These are phyloP conservation scores for Etheostoma perlongum DNA, from an alignment of 2,797 vertebrate species.

Conservation along the genomic window DNA sequence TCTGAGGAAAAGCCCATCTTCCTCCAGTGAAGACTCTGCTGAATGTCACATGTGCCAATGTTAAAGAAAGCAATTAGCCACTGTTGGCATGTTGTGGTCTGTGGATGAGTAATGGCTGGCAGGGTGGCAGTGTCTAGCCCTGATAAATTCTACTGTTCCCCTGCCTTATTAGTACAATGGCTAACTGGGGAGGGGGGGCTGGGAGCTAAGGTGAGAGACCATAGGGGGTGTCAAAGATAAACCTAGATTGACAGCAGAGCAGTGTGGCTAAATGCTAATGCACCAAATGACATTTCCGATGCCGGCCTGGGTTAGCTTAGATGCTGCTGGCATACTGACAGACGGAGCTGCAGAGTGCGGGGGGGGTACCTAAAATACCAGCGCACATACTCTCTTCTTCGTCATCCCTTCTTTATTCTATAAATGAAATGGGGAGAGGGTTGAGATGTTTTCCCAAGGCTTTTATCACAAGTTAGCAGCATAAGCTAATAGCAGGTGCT, in stretches of 20 bases:
- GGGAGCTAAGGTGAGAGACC: constrained; percentile 69
- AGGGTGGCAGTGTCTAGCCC: constrained; percentile 77
- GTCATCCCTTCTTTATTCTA: constrained; percentile 45
- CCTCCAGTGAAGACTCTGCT: constrained; percentile 31
- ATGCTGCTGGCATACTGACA: constrained; percentile 70
- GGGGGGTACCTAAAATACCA: constrained; percentile 64
- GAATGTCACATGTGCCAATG: constrained; percentile 78
- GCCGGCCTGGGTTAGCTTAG: constrained; percentile 72
- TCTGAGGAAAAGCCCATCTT: constrained; percentile 12
- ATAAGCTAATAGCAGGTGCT: constrained; percentile 63
- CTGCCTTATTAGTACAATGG: constrained; percentile 81
- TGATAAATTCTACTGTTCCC: constrained; percentile 83
- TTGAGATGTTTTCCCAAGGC: constrained; percentile 61
- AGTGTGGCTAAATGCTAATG: constrained; percentile 87
- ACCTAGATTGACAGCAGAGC: constrained; percentile 83
- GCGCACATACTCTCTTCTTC: constrained; percentile 13
- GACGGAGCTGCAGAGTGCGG: constrained; percentile 38
- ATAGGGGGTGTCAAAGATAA: constrained; percentile 83
- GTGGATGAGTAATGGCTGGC: constrained; percentile 85
- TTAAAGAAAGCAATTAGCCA: constrained; percentile 85
- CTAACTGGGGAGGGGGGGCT: constrained; percentile 40
- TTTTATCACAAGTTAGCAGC: constrained; percentile 74
- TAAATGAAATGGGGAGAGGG: constrained; percentile 43
- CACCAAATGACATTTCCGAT: constrained; percentile 84
- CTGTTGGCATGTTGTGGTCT: constrained; percentile 74